phyloP scores from a whole-genome alignment of 2,797 vertebrate species.

The Acestrorhynchus altus region DNA sequence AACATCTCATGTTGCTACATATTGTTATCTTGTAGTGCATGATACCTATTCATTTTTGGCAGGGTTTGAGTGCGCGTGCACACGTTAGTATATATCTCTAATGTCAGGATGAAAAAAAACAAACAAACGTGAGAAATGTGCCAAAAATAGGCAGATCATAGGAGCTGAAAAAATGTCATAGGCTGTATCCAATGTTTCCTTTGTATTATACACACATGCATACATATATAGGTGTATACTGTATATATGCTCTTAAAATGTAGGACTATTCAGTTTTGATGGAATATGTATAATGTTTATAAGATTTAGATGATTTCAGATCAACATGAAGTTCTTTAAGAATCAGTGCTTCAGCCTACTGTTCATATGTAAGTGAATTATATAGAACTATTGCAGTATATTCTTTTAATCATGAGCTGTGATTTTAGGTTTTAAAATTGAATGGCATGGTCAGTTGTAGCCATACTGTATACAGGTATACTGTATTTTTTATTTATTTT shows the following conservation, averaged over 20 bases:
- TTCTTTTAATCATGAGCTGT: slow-evolving; percentile 46
- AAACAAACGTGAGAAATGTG: slow-evolving; percentile 62
- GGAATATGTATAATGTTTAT: slow-evolving; percentile 48
- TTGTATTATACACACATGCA: slow-evolving; percentile 23
- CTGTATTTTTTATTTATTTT: no score
- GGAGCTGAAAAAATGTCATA: slow-evolving; percentile 45
- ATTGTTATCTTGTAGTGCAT: slow-evolving; percentile 67
- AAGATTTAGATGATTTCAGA: slow-evolving; percentile 55
- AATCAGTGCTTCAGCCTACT: slow-evolving; percentile 46
- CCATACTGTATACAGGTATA: slow-evolving; percentile 36
- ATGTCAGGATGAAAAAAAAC: slow-evolving; percentile 53
- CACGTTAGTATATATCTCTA: slow-evolving; percentile 55
- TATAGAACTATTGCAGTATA: slow-evolving; percentile 37
- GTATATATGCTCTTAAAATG: neutral
- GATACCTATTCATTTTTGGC: slow-evolving; percentile 65
- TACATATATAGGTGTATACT: neutral
- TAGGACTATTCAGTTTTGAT: neutral
- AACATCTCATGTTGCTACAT: slow-evolving; percentile 78
- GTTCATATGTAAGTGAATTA: slow-evolving; percentile 46
- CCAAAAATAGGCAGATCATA: slow-evolving; percentile 63
- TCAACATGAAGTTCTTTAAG: slow-evolving; percentile 46
- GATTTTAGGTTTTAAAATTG: slow-evolving; percentile 47
- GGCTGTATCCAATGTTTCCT: slow-evolving; percentile 58
- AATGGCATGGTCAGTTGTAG: slow-evolving; percentile 46
- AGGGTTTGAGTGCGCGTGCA: slow-evolving; percentile 54